Evolutionary conservation across 2,113 vertebrate genomes (phyloP).

Genomic region (Cebus imitator): DNA sequence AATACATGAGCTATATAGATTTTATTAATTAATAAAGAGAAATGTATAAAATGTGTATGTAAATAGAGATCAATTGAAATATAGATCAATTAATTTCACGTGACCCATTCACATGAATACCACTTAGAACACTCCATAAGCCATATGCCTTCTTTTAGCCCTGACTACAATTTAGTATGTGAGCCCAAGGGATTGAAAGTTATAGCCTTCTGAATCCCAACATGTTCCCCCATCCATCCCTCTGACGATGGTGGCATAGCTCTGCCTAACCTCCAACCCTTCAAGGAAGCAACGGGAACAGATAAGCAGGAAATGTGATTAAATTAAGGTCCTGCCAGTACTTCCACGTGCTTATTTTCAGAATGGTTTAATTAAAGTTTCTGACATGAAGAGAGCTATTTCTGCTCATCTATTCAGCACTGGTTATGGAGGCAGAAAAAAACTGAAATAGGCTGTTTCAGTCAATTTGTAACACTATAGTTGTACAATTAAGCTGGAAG

Average conservation of each 20-base stretch:
- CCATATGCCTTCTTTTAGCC: neutral
- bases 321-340: slow-evolving; percentile 51
- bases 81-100: neutral
- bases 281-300: slow-evolving; percentile 16
- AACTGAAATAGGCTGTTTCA: slow-evolving; percentile 49
- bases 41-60: neutral
- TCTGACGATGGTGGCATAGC: neutral
- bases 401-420: slow-evolving; percentile 72
- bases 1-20: neutral
- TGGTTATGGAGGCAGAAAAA: slow-evolving; percentile 43
- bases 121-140: neutral
- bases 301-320: slow-evolving; percentile 58
- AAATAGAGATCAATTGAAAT: neutral
- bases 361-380: slow-evolving; percentile 78
- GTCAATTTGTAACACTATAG: slow-evolving; percentile 70
- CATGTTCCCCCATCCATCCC: too few species aligned
- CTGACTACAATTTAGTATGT: neutral
- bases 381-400: slow-evolving; percentile 72
- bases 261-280: neutral
- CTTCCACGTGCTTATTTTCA: slow-evolving; percentile 70
- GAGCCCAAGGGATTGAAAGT: neutral
- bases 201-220: neutral
- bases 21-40: slow-evolving; percentile 15
- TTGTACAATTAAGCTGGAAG: slow-evolving; percentile 57
- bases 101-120: neutral